Conservation (phyloP, 2,113 vertebrate genomes). For the Nycticryphes semicollaris region DNA sequence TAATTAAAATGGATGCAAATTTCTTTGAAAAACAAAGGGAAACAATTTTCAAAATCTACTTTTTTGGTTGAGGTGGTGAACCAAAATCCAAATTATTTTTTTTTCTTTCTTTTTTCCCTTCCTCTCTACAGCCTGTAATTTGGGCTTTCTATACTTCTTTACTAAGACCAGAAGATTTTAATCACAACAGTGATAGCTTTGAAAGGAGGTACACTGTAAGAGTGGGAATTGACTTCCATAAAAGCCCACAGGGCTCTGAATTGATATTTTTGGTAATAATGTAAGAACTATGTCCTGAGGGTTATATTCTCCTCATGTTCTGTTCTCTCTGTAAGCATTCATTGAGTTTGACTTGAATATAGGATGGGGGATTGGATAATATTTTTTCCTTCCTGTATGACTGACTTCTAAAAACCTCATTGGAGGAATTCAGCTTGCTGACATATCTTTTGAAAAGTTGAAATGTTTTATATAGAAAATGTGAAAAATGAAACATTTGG, state of each 20-base stretch:
- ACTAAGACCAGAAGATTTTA: not conserved
- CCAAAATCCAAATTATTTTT: not conserved
- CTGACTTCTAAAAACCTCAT: not conserved
- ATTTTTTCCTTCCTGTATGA: not conserved
- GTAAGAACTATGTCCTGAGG: not conserved
- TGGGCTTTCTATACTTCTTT: not conserved
- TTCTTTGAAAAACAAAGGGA: not conserved
- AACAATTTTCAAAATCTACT: not conserved
- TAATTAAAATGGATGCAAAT: not conserved
- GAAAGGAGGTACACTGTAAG: not conserved
- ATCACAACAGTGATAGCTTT: not conserved
- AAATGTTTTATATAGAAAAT: not conserved
- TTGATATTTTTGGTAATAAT: not conserved
- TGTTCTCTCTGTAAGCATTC: not conserved
- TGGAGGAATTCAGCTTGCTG: not conserved
- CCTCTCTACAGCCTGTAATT: not conserved
- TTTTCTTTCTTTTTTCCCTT: not conserved
- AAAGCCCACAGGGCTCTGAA: not conserved
- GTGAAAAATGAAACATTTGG: not conserved
- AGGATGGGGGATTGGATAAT: not conserved
- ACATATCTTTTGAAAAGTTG: not conserved
- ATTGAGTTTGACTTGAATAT: not conserved
- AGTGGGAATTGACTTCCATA: not conserved
- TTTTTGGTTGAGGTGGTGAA: not conserved
- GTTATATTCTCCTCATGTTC: not conserved